phyloP scores from a whole-genome alignment of 37 sponge, comb jelly and placozoan species.

The Axinella damicornis region DNA sequence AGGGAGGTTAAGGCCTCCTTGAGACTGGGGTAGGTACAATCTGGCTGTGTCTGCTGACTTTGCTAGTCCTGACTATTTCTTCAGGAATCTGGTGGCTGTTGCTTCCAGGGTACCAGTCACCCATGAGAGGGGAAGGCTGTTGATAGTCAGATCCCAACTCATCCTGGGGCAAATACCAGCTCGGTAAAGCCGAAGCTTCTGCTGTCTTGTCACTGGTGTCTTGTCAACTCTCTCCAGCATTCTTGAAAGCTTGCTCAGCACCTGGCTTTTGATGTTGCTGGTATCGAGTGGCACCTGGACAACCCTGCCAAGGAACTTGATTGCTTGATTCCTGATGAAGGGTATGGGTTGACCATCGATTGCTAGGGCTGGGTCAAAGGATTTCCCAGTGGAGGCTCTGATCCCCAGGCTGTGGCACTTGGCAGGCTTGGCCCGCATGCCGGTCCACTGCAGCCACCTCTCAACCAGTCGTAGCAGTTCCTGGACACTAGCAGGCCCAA shows the following conservation, averaged over 20 bases:
- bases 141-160: slow-evolving; percentile 24
- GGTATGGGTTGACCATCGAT: slow-evolving; percentile 10
- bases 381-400: slow-evolving; percentile 9
- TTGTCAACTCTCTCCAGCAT: slow-evolving; percentile 22
- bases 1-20: slow-evolving; percentile 26
- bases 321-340: not conserved
- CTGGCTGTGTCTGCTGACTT: not conserved
- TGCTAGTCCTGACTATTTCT: slow-evolving; percentile 17
- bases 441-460: slow-evolving; percentile 39
- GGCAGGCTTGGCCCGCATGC: slow-evolving; percentile 25
- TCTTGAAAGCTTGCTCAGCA: not conserved
- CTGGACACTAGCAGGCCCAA: slow-evolving; percentile 16
- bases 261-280: not conserved
- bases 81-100: slow-evolving; percentile 24
- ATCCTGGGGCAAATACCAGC: slow-evolving; percentile 31
- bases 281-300: not conserved
- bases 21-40: slow-evolving; percentile 11
- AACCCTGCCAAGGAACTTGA: slow-evolving; percentile 32
- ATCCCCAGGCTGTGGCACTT: slow-evolving; percentile 30
- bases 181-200: slow-evolving; percentile 22
- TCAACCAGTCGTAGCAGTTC: not conserved
- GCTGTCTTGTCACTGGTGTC: slow-evolving; percentile 9
- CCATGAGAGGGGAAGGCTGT: slow-evolving; percentile 24
- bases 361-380: slow-evolving; percentile 13
- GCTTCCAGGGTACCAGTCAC: slow-evolving; percentile 21